These are phyloP conservation scores for Sebastes ruberrimus DNA, from an alignment of 2,797 vertebrate species.

Conservation along the genomic window DNA sequence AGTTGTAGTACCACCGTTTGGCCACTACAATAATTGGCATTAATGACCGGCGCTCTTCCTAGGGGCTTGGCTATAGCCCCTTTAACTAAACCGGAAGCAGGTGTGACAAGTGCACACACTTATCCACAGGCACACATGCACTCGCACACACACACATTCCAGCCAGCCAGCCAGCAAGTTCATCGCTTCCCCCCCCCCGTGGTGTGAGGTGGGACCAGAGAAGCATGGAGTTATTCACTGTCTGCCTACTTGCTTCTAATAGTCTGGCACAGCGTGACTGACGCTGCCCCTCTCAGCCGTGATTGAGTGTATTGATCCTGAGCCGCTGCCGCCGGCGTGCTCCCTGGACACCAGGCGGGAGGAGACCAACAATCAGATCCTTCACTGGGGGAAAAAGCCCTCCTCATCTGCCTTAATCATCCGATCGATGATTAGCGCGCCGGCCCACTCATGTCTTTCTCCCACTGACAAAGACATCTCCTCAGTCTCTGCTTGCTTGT, in stretches of 20 bases:
- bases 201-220: slow-evolving; percentile 84
- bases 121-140: neutral
- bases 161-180: slow-evolving; percentile 75
- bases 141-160: slow-evolving; percentile 23
- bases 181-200: slow-evolving; percentile 81
- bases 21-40: no score
- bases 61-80: no score
- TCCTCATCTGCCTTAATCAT: slow-evolving; percentile 98
- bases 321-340: slow-evolving; percentile 63
- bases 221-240: slow-evolving; percentile 89
- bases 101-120: slow-evolving; percentile 14
- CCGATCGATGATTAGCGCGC: slow-evolving; percentile 92
- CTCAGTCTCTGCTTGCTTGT: slow-evolving; percentile 72
- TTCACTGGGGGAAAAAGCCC: slow-evolving; percentile 89
- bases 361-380: slow-evolving; percentile 89
- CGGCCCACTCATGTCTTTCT: slow-evolving; percentile 73
- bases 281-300: slow-evolving; percentile 78
- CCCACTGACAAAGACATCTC: slow-evolving; percentile 76
- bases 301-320: slow-evolving; percentile 94
- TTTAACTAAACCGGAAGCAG: slow-evolving; percentile 15
- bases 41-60: no score
- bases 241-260: slow-evolving; percentile 93
- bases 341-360: slow-evolving; percentile 83
- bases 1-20: no score
- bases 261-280: slow-evolving; percentile 89